Evolutionary conservation across 2,797 vertebrate genomes (phyloP), one percentile per base, ranked within the genome.

Genomic region (Coendou prehensilis): DNA sequence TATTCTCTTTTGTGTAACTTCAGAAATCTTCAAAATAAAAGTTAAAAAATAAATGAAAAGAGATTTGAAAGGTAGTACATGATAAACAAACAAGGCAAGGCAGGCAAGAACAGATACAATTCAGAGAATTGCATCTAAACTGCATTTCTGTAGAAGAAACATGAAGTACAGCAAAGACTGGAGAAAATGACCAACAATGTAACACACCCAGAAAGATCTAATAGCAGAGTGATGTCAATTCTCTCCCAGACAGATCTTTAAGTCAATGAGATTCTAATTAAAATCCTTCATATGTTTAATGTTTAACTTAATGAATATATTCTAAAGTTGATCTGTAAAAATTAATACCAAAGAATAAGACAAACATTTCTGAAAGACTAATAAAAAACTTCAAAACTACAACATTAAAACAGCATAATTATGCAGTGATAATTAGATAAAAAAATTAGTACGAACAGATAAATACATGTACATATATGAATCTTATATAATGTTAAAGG

Each of bases 321-420:
- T 92, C 50, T 67, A 67, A 81, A 78, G 37, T 82, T 50, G 82
- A 61, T n/a, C 45, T 96, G 14, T 41, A 83, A 91, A 50, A 91
- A 76, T 80, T 73, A 93, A 82, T 79, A 87, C 2, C 45, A 61
- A 69, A 78, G n/a, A 78, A 61, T 47, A 86, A 78, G 59, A 90
- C 2, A 81, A 84, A 91, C 28, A 84, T 64, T 93, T 87, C 28
- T 75, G 18, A 71, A 89, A 82, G 26, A 85, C 45, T 64, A 89
- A 64, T 26, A 81, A 56, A 67, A 83, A 50, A 33, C 18, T 85
- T 75, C 57, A 41, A 92, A 75, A 73, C 23, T 69, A 89, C 10
- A 93, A 75, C 59, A 92, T 69, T 89, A 95, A 97, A 95, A 80
- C 26, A 76, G 17, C 33, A 71, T 71, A 95, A 87, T 67, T 57